Evolutionary conservation across 2,888 invertebrate species (phyloP).

Genomic region (Folsomia candida): DNA sequence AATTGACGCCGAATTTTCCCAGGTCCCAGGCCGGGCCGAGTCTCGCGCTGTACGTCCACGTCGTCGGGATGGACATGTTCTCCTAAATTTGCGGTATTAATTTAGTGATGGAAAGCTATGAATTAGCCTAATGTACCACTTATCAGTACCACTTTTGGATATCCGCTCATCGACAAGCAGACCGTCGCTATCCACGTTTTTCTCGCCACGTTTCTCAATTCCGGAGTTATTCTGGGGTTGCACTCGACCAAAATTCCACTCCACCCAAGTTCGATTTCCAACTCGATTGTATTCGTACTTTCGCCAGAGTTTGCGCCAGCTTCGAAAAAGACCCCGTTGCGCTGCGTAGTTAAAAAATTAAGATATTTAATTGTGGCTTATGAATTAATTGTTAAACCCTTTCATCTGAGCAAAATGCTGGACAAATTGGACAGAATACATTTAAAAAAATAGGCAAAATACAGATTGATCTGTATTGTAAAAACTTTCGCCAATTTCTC

Average conservation of each 20-base stretch:
- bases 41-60: not conserved
- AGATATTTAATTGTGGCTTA: not conserved
- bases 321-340: slow-evolving; percentile 30
- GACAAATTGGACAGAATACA: too few relatives aligned
- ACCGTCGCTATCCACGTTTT: slow-evolving; percentile 32
- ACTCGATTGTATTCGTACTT: slow-evolving; percentile 18
- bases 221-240: slow-evolving; percentile 22
- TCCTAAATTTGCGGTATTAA: too few relatives aligned
- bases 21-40: not conserved
- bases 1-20: not conserved
- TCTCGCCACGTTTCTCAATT: slow-evolving; percentile 11
- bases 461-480: not conserved
- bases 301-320: slow-evolving; percentile 27
- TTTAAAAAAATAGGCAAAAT: too few relatives aligned
- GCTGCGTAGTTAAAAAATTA: not conserved
- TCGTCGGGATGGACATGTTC: not conserved
- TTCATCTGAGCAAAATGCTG: too few relatives aligned
- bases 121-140: not conserved
- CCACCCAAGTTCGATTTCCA: slow-evolving; percentile 29
- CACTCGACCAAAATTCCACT: slow-evolving; percentile 33
- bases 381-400: too few relatives aligned
- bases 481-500: not conserved
- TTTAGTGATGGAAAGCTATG: too few relatives aligned
- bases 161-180: slow-evolving; percentile 12
- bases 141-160: slow-evolving; percentile 10